Base-by-base conservation (phyloP, 2,888 invertebrate genomes). In the Ecliptopera silaceata region DNA sequence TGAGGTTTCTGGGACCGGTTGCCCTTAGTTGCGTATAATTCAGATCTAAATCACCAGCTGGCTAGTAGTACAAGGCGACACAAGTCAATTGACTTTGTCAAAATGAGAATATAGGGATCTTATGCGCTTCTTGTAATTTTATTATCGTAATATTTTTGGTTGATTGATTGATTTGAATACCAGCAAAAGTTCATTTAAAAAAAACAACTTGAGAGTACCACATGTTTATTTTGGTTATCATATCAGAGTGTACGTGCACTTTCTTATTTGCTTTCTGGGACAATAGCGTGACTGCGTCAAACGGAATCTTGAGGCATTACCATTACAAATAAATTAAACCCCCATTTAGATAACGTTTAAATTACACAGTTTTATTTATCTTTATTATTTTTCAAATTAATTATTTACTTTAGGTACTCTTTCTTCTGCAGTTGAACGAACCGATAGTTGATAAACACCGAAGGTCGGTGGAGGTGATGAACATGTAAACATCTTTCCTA, bases 1-100 rank as follows among this genome's bases (percentile, higher is more conserved):
- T 71, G 68, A 77, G 75, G 77, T 79, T 73, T 76, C 70, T 79
- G 64, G 71, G 64, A 78, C 79, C 52, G 69, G 79, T 74, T 69
- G 73, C 71, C 79, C 78, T 80, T 75, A 76, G 59, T 61, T 60
- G 54, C 46, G 58, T 59, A 57, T 63, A 56, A 62, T 51, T 54
- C 59, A 52, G 48, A 52, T 47, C 34, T 59, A 62, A 59, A 51
- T 54, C 44, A 51, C 51, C 48, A 31, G 47, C 43, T 50, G 38
- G 34, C 43, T 43, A 11, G 42, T 39, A 38, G 15, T 49, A 43
- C 39, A 56, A 49, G 55, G 55, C 17, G 32, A 56, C 49, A 38
- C 44, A 17, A 44, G 38, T 45, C 29, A 29, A 39, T 39, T 18
- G 12, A 32, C 47, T 31, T 34, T 46, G 20, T 34, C 32, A 20